phyloP scores from a whole-genome alignment of 2,888 invertebrate genomes.

The Aquatica leii region DNA sequence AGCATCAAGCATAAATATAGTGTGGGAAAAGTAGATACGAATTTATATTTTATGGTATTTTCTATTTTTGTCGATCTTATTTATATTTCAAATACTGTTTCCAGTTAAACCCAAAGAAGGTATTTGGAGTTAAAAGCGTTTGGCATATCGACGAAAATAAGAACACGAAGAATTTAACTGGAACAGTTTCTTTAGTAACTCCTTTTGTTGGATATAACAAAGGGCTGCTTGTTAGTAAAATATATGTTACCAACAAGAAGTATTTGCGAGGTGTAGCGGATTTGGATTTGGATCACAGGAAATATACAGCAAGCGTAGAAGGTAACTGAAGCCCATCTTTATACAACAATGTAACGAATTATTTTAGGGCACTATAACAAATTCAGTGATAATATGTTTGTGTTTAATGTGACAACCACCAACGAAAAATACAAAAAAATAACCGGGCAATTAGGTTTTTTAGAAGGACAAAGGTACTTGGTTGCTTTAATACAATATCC shows the following conservation, averaged over 20 bases:
- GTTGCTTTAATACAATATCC: constrained; percentile 78
- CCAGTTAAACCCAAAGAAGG: constrained; percentile 72
- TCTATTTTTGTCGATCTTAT: too few relatives aligned
- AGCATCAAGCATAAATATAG: constrained; percentile 66
- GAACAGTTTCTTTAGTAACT: constrained; percentile 70
- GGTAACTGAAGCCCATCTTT: constrained; percentile 57
- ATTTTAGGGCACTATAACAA: constrained; percentile 71
- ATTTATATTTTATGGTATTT: constrained; percentile 62
- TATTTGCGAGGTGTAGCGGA: constrained; percentile 75
- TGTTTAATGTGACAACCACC: constrained; percentile 79
- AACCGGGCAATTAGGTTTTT: constrained; percentile 75
- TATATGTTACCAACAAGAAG: constrained; percentile 70
- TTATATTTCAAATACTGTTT: constrained; percentile 48
- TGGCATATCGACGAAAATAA: constrained; percentile 71
- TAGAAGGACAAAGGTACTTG: constrained; percentile 73
- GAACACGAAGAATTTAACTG: constrained; percentile 71
- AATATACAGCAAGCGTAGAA: constrained; percentile 71
- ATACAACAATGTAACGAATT: constrained; percentile 9
- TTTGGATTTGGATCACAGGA: constrained; percentile 74
- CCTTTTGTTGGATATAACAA: constrained; percentile 76
- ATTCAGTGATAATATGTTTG: constrained; percentile 78
- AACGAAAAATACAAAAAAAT: constrained; percentile 71
- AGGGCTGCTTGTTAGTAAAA: constrained; percentile 73
- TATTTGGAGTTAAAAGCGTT: constrained; percentile 73
- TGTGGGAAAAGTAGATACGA: constrained; percentile 62